phyloP scores from a whole-genome alignment of 2,113 vertebrate species.

The Ovis canadensis region DNA sequence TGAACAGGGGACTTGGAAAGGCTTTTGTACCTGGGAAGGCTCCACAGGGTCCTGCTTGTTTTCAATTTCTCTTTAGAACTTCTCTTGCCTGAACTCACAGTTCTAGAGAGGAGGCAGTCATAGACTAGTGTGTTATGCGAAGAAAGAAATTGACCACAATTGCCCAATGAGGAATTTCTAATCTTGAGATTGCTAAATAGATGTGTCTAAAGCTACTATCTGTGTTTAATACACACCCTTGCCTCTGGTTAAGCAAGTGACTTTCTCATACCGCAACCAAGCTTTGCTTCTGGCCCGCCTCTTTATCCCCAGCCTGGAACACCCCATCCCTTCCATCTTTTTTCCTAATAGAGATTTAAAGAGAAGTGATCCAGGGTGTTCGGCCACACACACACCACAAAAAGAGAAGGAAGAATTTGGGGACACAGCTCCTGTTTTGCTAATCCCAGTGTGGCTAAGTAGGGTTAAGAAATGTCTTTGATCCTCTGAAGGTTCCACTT shows the following conservation, averaged over 20 bases:
- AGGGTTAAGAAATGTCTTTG: background rate
- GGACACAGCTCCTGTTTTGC: background rate
- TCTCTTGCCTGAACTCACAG: background rate
- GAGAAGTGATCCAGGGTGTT: background rate
- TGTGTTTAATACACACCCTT: background rate
- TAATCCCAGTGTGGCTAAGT: background rate
- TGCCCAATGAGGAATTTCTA: slow-evolving; percentile 43
- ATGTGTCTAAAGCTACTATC: background rate
- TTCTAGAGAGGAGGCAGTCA: background rate
- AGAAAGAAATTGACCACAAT: slow-evolving; percentile 33
- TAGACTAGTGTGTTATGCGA: background rate
- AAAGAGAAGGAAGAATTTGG: background rate
- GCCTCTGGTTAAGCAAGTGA: background rate
- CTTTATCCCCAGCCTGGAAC: background rate
- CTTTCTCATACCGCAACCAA: background rate
- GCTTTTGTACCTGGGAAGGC: background rate
- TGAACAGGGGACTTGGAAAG: background rate
- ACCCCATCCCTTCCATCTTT: background rate
- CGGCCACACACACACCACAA: no score
- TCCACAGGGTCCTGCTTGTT: background rate
- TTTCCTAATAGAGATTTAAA: background rate
- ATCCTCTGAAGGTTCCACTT: background rate
- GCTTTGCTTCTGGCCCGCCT: background rate
- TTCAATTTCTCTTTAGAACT: background rate
- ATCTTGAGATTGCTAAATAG: background rate